A percentile compares a stretch with the other conserved stretches of the same genome.
Conservation (phyloP, 2,113 vertebrate species). For the Sclerurus mexicanus region DNA sequence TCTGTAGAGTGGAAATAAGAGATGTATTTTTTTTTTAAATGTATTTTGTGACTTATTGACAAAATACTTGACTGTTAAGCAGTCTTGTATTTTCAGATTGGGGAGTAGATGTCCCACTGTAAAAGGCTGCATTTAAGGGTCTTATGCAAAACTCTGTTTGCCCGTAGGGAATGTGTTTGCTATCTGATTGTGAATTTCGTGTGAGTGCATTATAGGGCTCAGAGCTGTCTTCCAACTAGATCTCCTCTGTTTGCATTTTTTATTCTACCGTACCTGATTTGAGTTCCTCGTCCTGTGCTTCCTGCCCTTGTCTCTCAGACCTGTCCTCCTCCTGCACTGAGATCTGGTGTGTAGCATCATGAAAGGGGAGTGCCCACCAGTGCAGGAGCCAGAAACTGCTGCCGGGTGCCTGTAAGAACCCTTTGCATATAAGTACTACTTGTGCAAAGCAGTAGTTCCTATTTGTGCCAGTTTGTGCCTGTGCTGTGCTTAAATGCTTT, state of each 20-base stretch:
- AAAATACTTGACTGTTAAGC: neutral
- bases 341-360: neutral
- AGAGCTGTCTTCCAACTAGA: neutral
- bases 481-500: neutral
- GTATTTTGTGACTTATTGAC: neutral
- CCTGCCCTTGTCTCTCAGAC: neutral
- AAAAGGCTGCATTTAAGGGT: neutral
- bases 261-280: accelerated
- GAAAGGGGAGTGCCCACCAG: neutral
- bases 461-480: neutral
- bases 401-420: accelerated
- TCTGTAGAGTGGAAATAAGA: neutral
- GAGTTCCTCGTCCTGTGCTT: neutral
- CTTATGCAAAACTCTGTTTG: neutral
- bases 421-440: neutral
- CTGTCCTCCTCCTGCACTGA: neutral
- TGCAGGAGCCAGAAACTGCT: neutral
- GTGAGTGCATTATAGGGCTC: neutral
- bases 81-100: neutral
- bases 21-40: neutral
- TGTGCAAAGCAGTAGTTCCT: neutral
- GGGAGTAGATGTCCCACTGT: neutral
- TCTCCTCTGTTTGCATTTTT: neutral
- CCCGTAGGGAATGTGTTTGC: neutral
- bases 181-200: neutral